phyloP scores from a whole-genome alignment of 1,140 invertebrate species.

The Drosophila eugracilis region DNA sequence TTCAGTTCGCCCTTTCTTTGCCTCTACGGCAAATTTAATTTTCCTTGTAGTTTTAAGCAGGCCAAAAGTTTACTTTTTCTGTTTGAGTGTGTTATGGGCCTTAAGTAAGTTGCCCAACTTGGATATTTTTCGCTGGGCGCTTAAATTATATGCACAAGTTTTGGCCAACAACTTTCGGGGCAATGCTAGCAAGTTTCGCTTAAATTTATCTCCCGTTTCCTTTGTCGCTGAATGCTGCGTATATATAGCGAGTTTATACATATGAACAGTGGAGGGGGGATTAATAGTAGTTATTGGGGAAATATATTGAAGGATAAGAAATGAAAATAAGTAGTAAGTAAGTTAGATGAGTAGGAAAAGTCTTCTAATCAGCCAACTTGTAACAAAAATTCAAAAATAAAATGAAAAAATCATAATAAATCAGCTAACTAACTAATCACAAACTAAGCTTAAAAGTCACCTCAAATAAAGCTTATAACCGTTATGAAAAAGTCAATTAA shows the following conservation, averaged over 20 bases:
- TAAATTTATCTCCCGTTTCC: constrained; percentile 54
- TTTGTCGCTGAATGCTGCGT: constrained; percentile 28
- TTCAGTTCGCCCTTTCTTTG: constrained; percentile 2
- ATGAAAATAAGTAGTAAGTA: no score
- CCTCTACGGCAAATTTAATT: constrained; percentile 32
- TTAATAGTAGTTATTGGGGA: neutral
- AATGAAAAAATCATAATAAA: no score
- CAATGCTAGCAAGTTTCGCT: constrained; percentile 37
- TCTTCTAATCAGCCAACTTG: no score
- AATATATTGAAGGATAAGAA: no score
- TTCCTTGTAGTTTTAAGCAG: constrained; percentile 51
- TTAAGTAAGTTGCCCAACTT: constrained; percentile 63
- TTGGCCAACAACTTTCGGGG: constrained; percentile 54
- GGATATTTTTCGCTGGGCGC: constrained; percentile 27
- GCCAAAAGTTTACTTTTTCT: constrained; percentile 49
- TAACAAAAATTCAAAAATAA: no score
- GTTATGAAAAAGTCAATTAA: no score
- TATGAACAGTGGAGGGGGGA: neutral
- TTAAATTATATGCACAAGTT: constrained; percentile 71
- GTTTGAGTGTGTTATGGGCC: constrained; percentile 7
- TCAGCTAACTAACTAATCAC: no score
- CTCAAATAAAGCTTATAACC: no score
- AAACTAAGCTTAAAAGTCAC: neutral
- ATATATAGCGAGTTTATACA: constrained; percentile 4
- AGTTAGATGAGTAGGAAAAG: no score